phyloP scores from a whole-genome alignment of 2,888 invertebrate species.

The Zelleria hepariella region DNA sequence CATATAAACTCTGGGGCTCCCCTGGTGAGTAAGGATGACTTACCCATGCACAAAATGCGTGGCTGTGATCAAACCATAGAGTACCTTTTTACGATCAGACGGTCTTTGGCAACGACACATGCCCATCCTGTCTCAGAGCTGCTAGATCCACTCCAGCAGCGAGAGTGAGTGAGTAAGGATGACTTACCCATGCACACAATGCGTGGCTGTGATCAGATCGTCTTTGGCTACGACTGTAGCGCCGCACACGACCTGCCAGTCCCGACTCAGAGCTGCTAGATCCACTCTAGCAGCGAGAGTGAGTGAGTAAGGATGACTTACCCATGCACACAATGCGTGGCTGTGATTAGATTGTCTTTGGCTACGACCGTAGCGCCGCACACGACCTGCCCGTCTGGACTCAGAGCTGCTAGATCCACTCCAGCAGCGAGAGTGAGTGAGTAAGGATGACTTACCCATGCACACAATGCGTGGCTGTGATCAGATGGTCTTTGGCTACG shows the following conservation, averaged over 20 bases:
- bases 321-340: conserved; percentile 83
- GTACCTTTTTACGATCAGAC: too few species aligned
- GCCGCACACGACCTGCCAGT: conserved; percentile 77
- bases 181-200: conserved; percentile 81
- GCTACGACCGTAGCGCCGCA: too few species aligned
- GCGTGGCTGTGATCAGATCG: conserved; percentile 83
- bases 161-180: too few species aligned
- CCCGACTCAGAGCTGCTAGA: conserved; percentile 77
- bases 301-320: conserved; percentile 42
- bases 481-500: conserved; percentile 77
- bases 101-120: conserved; percentile 78
- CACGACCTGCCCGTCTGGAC: conserved; percentile 75
- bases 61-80: conserved; percentile 81
- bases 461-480: conserved; percentile 84
- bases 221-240: conserved; percentile 77
- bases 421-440: too few species aligned
- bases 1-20: too few species aligned
- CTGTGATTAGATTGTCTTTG: conserved; percentile 79
- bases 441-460: conserved; percentile 71
- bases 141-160: too few species aligned
- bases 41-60: conserved; percentile 83
- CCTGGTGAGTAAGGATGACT: too few species aligned
- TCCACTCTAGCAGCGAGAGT: too few species aligned
- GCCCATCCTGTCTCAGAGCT: conserved; percentile 75
- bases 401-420: conserved; percentile 79